A percentile compares a stretch with the other conserved stretches of the same genome.
These are phyloP conservation scores for Rhabdomys dilectus DNA, from an alignment of 2,113 vertebrate species.

Conservation along the genomic window DNA sequence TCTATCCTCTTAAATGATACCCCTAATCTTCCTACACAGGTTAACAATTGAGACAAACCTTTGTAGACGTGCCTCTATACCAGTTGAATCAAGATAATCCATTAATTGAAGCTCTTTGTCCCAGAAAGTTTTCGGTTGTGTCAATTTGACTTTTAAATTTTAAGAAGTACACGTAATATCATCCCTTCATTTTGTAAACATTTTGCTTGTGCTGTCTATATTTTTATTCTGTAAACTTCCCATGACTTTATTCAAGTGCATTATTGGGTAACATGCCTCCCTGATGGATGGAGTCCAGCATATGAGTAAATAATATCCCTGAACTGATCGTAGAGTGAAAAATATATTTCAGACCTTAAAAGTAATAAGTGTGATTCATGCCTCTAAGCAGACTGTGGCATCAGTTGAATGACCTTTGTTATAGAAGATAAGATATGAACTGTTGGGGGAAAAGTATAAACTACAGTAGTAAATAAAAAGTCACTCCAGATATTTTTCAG, in stretches of 20 bases:
- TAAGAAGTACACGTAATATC: not conserved
- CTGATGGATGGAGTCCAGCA: not conserved
- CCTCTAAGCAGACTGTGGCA: not conserved
- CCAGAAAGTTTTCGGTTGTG: not conserved
- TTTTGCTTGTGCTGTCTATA: not conserved
- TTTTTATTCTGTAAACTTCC: not conserved
- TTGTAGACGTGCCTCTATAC: not conserved
- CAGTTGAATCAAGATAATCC: not conserved
- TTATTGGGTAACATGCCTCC: not conserved
- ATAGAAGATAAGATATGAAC: not conserved
- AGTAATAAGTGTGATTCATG: not conserved
- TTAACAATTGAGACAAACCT: too few relatives aligned
- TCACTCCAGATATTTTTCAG: not conserved
- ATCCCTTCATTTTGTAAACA: not conserved
- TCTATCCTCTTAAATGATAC: not conserved
- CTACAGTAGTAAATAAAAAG: not conserved
- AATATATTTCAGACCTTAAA: not conserved
- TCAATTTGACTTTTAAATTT: not conserved
- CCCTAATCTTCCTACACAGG: too few relatives aligned
- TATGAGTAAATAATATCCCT: not conserved
- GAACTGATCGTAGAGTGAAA: not conserved
- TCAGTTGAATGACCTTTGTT: not conserved
- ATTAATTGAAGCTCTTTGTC: too few relatives aligned
- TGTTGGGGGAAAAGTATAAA: not conserved
- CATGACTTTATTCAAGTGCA: not conserved